These are phyloP conservation scores for Netelia fuscicornis DNA, from an alignment of 2,888 invertebrate species.

Conservation along the genomic window DNA sequence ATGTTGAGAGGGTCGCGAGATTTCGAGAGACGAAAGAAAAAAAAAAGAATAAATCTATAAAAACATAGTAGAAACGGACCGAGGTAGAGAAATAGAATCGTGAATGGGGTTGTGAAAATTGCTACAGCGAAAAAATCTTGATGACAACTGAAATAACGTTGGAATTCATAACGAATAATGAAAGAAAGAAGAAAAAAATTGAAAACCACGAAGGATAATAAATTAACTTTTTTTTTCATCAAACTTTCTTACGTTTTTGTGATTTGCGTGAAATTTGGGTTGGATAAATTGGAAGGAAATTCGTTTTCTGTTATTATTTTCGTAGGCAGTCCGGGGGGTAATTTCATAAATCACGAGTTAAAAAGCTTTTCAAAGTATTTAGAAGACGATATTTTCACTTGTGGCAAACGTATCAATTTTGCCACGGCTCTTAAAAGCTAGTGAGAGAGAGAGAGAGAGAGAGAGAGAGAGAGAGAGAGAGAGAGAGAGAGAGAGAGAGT, in stretches of 20 bases:
- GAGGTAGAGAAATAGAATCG: neutral
- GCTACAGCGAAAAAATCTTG: neutral
- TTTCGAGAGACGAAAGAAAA: slow-evolving; percentile 8
- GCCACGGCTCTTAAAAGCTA: neutral
- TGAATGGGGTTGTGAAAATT: neutral
- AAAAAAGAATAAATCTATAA: neutral
- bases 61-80: neutral
- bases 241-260: too few relatives aligned
- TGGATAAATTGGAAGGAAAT: too few relatives aligned
- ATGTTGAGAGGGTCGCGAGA: neutral
- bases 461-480: neutral
- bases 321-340: too few relatives aligned
- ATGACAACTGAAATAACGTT: neutral
- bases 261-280: too few relatives aligned
- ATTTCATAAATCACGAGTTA: too few relatives aligned
- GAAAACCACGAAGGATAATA: neutral
- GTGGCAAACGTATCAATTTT: slow-evolving; percentile 18
- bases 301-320: too few relatives aligned
- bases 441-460: neutral
- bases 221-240: neutral
- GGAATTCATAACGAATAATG: neutral
- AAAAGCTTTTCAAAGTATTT: neutral
- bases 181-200: neutral
- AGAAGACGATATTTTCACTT: neutral
- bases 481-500: neutral